Percentiles rank a stretch among this genome's conserved stretches.
These are phyloP conservation scores for Diabrotica balteata DNA, from an alignment of 2,888 invertebrate genomes.

Conservation along the genomic window DNA sequence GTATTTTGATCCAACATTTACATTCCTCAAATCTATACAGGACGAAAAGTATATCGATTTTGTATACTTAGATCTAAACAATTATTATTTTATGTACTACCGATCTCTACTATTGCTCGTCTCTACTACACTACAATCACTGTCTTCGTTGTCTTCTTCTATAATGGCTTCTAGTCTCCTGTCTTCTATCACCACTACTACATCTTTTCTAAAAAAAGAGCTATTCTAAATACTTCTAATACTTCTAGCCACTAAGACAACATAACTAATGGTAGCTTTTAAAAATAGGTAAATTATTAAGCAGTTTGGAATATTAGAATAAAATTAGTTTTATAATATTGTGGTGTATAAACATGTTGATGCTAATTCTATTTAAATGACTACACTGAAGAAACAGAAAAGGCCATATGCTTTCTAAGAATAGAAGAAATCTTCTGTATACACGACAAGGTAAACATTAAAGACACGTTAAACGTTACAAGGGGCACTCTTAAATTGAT, in stretches of 20 bases:
- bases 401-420: no score
- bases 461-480: no score
- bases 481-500: no score
- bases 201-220: conserved; percentile 56
- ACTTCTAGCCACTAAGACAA: not conserved
- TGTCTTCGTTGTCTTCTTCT: conserved; percentile 58
- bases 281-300: no score
- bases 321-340: no score
- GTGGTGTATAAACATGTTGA: no score
- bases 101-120: conserved; percentile 32
- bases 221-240: conserved; percentile 39
- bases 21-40: not conserved
- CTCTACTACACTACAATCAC: conserved; percentile 45
- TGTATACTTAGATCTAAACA: conserved; percentile 17
- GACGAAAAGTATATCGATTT: conserved; percentile 8
- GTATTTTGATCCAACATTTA: conserved; percentile 11
- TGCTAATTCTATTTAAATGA: no score
- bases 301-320: no score
- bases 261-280: no score
- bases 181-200: conserved; percentile 54
- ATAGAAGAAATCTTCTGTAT: no score
- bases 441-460: no score
- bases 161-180: conserved; percentile 56
- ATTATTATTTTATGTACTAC: conserved; percentile 28
- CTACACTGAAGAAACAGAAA: no score